Conservation (phyloP, 2,888 invertebrate genomes). For the Prostheceraeus crozeri region DNA sequence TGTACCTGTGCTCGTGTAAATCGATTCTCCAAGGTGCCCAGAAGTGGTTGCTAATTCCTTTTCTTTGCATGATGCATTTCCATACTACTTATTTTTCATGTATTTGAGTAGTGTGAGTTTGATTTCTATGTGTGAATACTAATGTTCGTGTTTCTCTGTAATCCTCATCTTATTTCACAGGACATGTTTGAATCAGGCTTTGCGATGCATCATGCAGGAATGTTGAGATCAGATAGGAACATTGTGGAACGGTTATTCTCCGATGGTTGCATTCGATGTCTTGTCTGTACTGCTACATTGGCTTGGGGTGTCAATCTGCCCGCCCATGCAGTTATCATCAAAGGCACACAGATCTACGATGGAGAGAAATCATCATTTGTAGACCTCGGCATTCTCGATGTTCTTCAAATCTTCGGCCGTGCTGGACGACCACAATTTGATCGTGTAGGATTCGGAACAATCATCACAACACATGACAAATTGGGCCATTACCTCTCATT, state of each 20-base stretch:
- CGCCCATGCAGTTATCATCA: conserved; percentile 90
- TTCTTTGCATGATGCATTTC: no score
- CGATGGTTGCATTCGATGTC: conserved; percentile 73
- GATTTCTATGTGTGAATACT: no score
- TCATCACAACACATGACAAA: conserved; percentile 84
- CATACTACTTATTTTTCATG: no score
- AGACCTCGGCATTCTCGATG: conserved; percentile 90
- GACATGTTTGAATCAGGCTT: no score
- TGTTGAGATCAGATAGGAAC: conserved; percentile 76
- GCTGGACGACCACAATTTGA: conserved; percentile 97
- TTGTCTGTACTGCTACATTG: conserved; percentile 91
- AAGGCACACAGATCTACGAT: conserved; percentile 94
- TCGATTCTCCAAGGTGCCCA: no score
- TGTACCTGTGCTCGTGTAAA: no score
- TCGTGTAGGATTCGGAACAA: conserved; percentile 78
- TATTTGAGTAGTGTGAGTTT: no score
- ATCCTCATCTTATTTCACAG: no score
- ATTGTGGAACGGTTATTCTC: conserved; percentile 73
- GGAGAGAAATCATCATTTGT: conserved; percentile 85
- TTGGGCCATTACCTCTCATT: conserved; percentile 83
- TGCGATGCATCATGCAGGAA: conserved; percentile 83
- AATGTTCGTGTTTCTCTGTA: no score
- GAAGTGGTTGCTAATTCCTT: no score
- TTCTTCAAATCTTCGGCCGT: conserved; percentile 80
- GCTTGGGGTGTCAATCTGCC: conserved; percentile 99